These are phyloP conservation scores for Melanotaenia parkinsoni DNA, from an alignment of 2,797 vertebrate species.

Conservation along the genomic window DNA sequence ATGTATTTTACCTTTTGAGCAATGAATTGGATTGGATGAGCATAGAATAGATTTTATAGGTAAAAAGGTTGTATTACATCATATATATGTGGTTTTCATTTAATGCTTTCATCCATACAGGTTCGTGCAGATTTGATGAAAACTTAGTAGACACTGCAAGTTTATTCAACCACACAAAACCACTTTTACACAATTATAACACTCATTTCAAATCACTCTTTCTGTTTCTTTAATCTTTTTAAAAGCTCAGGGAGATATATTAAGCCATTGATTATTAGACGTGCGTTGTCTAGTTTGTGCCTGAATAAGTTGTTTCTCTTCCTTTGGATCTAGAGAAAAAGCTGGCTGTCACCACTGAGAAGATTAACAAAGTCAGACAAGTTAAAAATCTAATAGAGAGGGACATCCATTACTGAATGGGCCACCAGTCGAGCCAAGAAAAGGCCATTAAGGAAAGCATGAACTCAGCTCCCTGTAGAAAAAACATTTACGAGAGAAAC, in stretches of 20 bases:
- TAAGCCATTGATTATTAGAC: conserved; percentile 39
- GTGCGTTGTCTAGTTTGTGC: conserved; percentile 27
- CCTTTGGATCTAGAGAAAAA: conserved; percentile 23
- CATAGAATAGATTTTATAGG: not conserved
- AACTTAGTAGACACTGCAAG: not conserved
- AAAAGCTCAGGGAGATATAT: conserved; percentile 29
- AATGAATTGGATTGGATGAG: too few species aligned
- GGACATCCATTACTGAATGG: conserved; percentile 75
- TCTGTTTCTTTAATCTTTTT: conserved; percentile 38
- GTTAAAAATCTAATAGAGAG: conserved; percentile 67
- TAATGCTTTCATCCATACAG: not conserved
- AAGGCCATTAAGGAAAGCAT: conserved; percentile 73
- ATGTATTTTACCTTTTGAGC: not conserved
- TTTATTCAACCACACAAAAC: conserved; percentile 9
- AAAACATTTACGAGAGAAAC: conserved; percentile 66
- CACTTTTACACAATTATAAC: conserved; percentile 19
- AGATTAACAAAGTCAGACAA: conserved; percentile 64
- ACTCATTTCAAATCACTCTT: conserved; percentile 4
- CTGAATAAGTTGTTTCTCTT: conserved; percentile 29
- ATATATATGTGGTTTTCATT: not conserved
- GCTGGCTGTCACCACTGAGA: conserved; percentile 29
- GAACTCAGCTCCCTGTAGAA: conserved; percentile 71
- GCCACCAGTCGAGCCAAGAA: conserved; percentile 68
- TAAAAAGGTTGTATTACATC: not conserved
- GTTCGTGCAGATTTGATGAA: too few species aligned